Percentiles rank a stretch among this genome's conserved stretches.
Conservation (phyloP, 2,113 vertebrate genomes). For the Rhagologus leucostigma region DNA sequence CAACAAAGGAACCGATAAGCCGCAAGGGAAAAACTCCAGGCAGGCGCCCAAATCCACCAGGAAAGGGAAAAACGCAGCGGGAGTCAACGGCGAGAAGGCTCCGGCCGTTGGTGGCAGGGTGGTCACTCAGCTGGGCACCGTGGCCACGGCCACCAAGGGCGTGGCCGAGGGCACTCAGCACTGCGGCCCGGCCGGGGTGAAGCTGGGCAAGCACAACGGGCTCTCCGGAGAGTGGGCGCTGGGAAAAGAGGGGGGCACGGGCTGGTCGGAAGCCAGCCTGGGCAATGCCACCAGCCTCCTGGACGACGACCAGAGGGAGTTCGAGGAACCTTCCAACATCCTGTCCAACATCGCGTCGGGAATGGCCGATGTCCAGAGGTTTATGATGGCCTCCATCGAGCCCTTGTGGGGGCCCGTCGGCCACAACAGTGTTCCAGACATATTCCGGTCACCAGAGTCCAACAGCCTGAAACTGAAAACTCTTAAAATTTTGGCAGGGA, state of each 20-base stretch:
- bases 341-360: slow-evolving; percentile 99
- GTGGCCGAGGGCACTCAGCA: slow-evolving; percentile 64
- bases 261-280: slow-evolving; percentile 80
- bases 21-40: slow-evolving; percentile 81
- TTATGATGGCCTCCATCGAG: slow-evolving; percentile 99
- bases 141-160: slow-evolving; percentile 56
- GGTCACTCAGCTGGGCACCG: slow-evolving; percentile 49
- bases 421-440: slow-evolving; percentile 77
- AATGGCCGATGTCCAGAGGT: slow-evolving; percentile 98
- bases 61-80: slow-evolving; percentile 86
- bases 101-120: slow-evolving; percentile 65
- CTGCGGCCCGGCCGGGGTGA: slow-evolving; percentile 32
- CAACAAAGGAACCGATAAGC: slow-evolving; percentile 86
- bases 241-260: slow-evolving; percentile 71
- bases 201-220: slow-evolving; percentile 69
- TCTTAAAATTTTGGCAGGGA: slow-evolving; percentile 95
- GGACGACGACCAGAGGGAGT: slow-evolving; percentile 95
- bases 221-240: slow-evolving; percentile 83
- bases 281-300: slow-evolving; percentile 78
- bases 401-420: slow-evolving; percentile 90
- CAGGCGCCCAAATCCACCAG: slow-evolving; percentile 88
- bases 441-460: slow-evolving; percentile 88
- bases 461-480: slow-evolving; percentile 98
- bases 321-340: slow-evolving; percentile 98
- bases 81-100: slow-evolving; percentile 84